Percentiles rank a stretch among this genome's conserved stretches.
Evolutionary conservation across 1,140 invertebrate genomes (phyloP).

Genomic region (Diploscapter pachys): DNA sequence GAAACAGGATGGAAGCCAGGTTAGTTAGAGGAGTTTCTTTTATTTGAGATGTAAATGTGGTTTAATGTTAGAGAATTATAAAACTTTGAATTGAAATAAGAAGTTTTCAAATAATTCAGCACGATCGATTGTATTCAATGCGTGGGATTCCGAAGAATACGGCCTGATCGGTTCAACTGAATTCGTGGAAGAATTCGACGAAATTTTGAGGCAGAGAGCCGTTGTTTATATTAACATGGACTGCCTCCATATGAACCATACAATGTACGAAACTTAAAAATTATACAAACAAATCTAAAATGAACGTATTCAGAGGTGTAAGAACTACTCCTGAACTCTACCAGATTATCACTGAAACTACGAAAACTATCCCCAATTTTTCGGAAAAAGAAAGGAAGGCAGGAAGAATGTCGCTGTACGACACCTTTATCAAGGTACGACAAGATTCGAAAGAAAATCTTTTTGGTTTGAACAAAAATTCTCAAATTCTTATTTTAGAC

Average conservation of each 20-base stretch:
- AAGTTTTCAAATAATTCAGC: background rate
- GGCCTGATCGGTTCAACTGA: conserved; percentile 60
- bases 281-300: background rate
- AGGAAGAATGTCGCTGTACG: conserved; percentile 53
- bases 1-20: conserved; percentile 60
- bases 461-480: no score
- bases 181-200: conserved; percentile 55
- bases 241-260: conserved; percentile 40
- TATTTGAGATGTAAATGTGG: no score
- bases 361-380: conserved; percentile 51
- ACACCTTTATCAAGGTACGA: conserved; percentile 44
- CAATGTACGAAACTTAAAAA: conserved; percentile 40
- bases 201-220: conserved; percentile 48
- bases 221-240: conserved; percentile 57
- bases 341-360: conserved; percentile 41
- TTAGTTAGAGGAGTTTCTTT: background rate
- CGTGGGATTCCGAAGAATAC: conserved; percentile 65
- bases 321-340: conserved; percentile 49
- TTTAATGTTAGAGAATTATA: no score
- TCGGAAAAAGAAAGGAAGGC: conserved; percentile 39
- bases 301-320: conserved; percentile 37
- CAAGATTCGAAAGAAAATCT: no score
- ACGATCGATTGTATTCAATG: conserved; percentile 59
- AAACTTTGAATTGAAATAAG: no score
- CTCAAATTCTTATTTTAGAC: background rate